Conservation (phyloP, 2,797 vertebrate genomes). For the Apogon hyalosoma region DNA sequence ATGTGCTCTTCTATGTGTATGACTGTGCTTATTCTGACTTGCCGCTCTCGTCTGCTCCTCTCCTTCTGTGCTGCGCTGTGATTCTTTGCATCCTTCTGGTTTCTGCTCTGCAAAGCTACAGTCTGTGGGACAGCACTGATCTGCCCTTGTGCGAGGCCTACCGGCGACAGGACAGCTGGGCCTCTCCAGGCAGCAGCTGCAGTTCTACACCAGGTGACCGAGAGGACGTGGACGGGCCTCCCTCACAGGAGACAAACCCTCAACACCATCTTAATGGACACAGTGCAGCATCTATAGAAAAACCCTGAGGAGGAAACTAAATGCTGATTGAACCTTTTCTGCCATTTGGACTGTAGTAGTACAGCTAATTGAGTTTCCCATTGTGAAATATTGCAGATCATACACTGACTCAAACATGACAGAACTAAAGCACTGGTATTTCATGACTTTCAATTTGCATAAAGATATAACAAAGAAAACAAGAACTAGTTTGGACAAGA, state of each 20-base stretch:
- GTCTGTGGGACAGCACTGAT: conserved; percentile 93
- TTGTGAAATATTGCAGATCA: conserved; percentile 1
- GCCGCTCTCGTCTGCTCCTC: conserved; percentile 76
- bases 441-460: too few relatives aligned
- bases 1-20: conserved; percentile 49
- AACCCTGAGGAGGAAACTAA: conserved; percentile 76
- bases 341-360: not conserved
- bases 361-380: conserved; percentile 19
- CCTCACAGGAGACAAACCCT: conserved; percentile 83
- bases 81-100: conserved; percentile 84
- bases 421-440: too few relatives aligned
- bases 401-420: too few relatives aligned
- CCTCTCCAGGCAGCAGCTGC: conserved; percentile 86
- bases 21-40: conserved; percentile 79
- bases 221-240: conserved; percentile 73
- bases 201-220: conserved; percentile 72
- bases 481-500: too few relatives aligned
- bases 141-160: conserved; percentile 95
- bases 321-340: conserved; percentile 3
- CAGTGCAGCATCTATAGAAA: conserved; percentile 81
- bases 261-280: conserved; percentile 89
- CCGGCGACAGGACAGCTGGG: conserved; percentile 88
- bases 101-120: conserved; percentile 92
- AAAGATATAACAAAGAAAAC: too few relatives aligned
- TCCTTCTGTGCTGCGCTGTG: conserved; percentile 75